Conservation (phyloP, 2,888 invertebrate genomes). For the Caenorhabditis sp. region DNA sequence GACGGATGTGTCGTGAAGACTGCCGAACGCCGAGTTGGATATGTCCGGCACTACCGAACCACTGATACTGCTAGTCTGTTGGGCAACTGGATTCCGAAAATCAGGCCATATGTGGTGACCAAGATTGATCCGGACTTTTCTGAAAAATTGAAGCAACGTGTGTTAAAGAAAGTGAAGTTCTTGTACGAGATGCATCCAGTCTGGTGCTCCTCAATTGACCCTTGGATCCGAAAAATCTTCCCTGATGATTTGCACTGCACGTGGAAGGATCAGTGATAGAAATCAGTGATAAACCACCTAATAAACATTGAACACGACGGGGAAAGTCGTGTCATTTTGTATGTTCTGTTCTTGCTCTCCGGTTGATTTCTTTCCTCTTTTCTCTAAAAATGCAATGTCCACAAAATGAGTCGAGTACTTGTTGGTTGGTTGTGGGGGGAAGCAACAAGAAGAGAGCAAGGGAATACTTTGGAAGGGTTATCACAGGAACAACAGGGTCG, state of each 20-base stretch:
- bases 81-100: slow-evolving; percentile 25
- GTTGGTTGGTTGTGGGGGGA: neutral
- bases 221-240: slow-evolving; percentile 4
- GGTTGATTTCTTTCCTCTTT: slow-evolving; percentile 10
- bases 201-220: slow-evolving; percentile 28
- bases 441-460: neutral
- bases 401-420: slow-evolving; percentile 18
- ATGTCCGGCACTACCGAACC: slow-evolving; percentile 35
- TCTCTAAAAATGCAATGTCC: slow-evolving; percentile 8
- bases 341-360: slow-evolving; percentile 11
- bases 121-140: slow-evolving; percentile 30
- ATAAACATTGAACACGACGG: slow-evolving; percentile 1
- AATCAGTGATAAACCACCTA: neutral
- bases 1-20: slow-evolving; percentile 30
- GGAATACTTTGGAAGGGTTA: neutral
- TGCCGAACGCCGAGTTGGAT: slow-evolving; percentile 17
- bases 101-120: slow-evolving; percentile 22
- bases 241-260: slow-evolving; percentile 21
- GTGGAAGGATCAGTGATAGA: neutral
- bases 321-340: neutral
- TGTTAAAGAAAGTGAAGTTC: slow-evolving; percentile 26
- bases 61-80: slow-evolving; percentile 8
- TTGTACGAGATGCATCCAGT: slow-evolving; percentile 34
- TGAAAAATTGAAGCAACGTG: slow-evolving; percentile 7
- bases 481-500: too few relatives aligned